Base-by-base conservation (phyloP, 2,797 vertebrate species). In the Neoniphon sammara region DNA sequence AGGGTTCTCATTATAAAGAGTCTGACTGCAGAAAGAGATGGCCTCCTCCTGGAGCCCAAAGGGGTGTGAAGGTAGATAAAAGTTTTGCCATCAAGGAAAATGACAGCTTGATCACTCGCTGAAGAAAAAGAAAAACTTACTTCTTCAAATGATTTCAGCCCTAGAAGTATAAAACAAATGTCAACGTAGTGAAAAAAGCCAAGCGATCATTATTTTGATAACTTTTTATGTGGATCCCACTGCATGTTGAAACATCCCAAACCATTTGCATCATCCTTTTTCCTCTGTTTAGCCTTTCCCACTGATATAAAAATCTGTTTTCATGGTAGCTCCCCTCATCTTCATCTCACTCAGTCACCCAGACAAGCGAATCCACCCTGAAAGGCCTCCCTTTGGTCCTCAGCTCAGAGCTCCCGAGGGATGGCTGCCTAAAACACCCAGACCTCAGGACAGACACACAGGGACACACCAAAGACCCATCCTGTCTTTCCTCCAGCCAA, bases 1-100 rank as follows among this genome's bases (percentile, higher is more conserved):
- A 64, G 88, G 47, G 5, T 73, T 56, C 85, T 92, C 78, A 84
- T 93, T 89, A 91, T 71, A 70, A 57, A 68, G 23, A 17, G 49
- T 76, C 61, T 75, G 57, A 21, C 52, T 36, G 67, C 56, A 58
- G 27, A 67, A 1, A 59, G 47, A 75, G 66, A 6, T 18, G 50
- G 14, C 53, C 80, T 30, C 36, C 63, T 75, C 57, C 62, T 12
- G 4, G 46, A 77, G 42, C 58, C 71, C 25, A 58, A 9, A 70
- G 64, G 77, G 1, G 46, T 25, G 73, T 47, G 52, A 44, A 56
- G 42, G 0, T 36, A 46, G n/a, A 78, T 27, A 9, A 27, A 63
- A 65, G 20, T 31, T 31, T 55, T n/a, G n/a, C 59, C 58, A 44
- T 61, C 1, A 31, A 25, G 20, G 15, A 5, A 53, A 58, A 56